Evolutionary conservation across 1,140 invertebrate species (phyloP).

Genomic region (Himalopsyche phryganea): DNA sequence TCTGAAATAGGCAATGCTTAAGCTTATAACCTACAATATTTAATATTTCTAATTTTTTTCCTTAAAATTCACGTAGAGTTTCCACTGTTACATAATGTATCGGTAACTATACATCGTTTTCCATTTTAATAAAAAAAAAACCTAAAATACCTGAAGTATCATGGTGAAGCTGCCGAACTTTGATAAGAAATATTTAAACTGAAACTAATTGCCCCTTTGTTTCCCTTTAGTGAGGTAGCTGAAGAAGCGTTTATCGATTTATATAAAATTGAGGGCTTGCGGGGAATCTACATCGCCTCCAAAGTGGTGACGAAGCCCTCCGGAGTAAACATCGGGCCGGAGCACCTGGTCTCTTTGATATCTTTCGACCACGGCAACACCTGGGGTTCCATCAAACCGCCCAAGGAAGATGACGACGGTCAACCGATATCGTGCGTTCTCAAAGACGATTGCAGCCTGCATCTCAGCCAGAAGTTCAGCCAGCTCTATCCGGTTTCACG

Average conservation of each 20-base stretch:
- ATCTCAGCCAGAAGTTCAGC: constrained; percentile 81
- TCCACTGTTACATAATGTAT: too few relatives aligned
- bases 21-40: too few relatives aligned
- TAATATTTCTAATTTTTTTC: too few relatives aligned
- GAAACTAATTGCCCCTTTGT: too few relatives aligned
- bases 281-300: constrained; percentile 87
- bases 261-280: constrained; percentile 80
- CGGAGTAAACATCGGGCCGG: constrained; percentile 59
- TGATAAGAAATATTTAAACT: too few relatives aligned
- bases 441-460: constrained; percentile 73
- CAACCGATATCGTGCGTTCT: constrained; percentile 60
- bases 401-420: constrained; percentile 62
- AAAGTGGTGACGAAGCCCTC: constrained; percentile 60
- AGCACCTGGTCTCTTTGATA: constrained; percentile 76
- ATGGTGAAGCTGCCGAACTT: too few relatives aligned
- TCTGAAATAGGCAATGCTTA: too few relatives aligned
- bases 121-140: too few relatives aligned
- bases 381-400: constrained; percentile 71
- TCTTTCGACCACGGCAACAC: constrained; percentile 84
- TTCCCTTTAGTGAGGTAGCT: constrained; percentile 61
- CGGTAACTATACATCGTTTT: too few relatives aligned
- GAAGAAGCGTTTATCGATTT: constrained; percentile 85
- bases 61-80: too few relatives aligned
- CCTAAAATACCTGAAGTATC: too few relatives aligned
- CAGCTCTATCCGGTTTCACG: constrained; percentile 75